Evolutionary conservation across 2,797 vertebrate species (phyloP), one percentile per base, ranked within the genome.

Genomic region (Onychomys torridus): DNA sequence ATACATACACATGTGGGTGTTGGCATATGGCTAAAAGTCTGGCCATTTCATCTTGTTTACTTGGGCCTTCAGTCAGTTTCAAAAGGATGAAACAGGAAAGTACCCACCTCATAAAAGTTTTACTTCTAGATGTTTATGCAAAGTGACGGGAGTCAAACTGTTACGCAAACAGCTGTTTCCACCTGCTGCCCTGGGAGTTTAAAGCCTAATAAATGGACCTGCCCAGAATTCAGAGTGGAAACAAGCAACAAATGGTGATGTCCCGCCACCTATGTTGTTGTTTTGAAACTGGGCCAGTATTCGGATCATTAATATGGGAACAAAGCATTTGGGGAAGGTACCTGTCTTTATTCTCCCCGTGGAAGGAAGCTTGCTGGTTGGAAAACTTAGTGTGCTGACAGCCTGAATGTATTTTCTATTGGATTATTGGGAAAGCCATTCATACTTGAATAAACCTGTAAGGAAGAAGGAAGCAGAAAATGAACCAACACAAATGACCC

Each of bases 161-260:
- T 93, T 94, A 93, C 93, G 91, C 49, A 57, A 87, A 75, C 92
- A 98, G 96, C 91, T 98, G 95, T 96, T 96, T 84, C 57, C 88
- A 96, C 49, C 7, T 4, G 34, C 84, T 97, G 49, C 17, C 6
- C 43, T 52, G 46, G 89, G n/a, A 98, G 73, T 65, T 94, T 65
- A 97, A 91, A 92, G 88, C 96, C 92, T 94, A 96, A 97, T 95
- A 98, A 77, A 98, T 93, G 95, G 73, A 55, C 32, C 95, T 97
- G 97, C 75, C 79, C 96, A 89, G 92, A 92, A 90, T 76, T 98
- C 67, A 95, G 9, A 94, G 94, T 90, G 83, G 83, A 97, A 92
- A 96, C 63, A 96, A 83, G 82, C 34, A 90, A 71, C 34, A 40
- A 81, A 96, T 94, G 73, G 85, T 96, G 97, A 92, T 96, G 87